phyloP scores from a whole-genome alignment of 2,888 invertebrate species.

The Fissipunctia ypsillon region DNA sequence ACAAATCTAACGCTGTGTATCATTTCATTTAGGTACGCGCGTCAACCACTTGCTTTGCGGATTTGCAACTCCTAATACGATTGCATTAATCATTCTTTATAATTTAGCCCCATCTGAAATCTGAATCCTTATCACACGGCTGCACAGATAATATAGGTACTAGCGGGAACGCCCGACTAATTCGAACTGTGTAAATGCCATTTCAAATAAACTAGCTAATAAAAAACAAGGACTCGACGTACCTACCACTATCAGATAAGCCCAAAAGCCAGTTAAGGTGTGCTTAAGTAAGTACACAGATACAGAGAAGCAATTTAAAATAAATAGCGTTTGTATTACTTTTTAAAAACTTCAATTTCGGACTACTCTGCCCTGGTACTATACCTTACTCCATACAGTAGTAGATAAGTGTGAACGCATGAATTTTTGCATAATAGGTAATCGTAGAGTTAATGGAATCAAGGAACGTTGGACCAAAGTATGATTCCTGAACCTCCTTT shows the following conservation, averaged over 20 bases:
- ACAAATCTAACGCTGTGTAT: slow-evolving; percentile 7
- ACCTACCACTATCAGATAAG: slow-evolving; percentile 50
- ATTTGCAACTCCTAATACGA: slow-evolving; percentile 13
- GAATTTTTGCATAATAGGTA: not conserved
- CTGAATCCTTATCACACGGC: slow-evolving; percentile 23
- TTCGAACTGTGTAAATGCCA: slow-evolving; percentile 34
- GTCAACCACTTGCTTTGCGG: not conserved
- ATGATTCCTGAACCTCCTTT: not conserved
- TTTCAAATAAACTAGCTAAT: slow-evolving; percentile 29
- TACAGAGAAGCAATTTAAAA: slow-evolving; percentile 8
- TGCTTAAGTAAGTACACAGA: slow-evolving; percentile 10
- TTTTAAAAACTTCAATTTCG: not conserved
- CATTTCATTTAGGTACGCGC: slow-evolving; percentile 8
- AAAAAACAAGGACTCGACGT: slow-evolving; percentile 26
- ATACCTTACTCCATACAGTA: slow-evolving; percentile 28
- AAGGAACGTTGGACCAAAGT: not conserved
- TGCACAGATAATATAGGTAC: slow-evolving; percentile 33
- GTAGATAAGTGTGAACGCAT: not conserved
- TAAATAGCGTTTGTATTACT: not conserved
- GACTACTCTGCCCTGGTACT: not conserved
- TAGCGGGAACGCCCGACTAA: slow-evolving; percentile 20
- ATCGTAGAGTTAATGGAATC: not conserved
- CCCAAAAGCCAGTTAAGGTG: slow-evolving; percentile 58
- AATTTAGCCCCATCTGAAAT: slow-evolving; percentile 27
- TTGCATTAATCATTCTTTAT: slow-evolving; percentile 20